Base-by-base conservation (phyloP, 37 sponge, comb jelly and placozoan genomes). In the Hexactinellida sp. region DNA sequence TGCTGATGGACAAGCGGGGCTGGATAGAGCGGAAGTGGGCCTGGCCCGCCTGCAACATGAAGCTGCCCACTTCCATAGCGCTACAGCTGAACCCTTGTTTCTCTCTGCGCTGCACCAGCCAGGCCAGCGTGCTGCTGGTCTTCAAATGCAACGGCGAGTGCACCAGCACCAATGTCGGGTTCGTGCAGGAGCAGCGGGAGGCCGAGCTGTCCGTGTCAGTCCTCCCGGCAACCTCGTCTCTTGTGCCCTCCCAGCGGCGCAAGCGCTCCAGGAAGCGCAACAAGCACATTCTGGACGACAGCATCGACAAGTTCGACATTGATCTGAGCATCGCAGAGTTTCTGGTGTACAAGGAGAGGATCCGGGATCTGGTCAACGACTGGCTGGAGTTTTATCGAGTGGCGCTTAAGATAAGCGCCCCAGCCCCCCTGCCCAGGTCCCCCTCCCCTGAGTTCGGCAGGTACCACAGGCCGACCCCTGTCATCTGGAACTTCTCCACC, bases 1-100 rank as follows among this genome's bases (percentile, higher is more conserved):
- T 21, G 19, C 86, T 95, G 28, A 87, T 84, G 36, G 88, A 93
- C 89, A 89, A 95, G 89, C 91, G 91, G 38, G 83, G 85, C 16
- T 36, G 47, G 47, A 55, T 23, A 36, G 38, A 54, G 24, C 55
- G 93, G 39, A 84, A 93, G 82, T 92, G 93, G 92, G 38, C 1
- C 32, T 95, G 96, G 96, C 94, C 96, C 41, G 38, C 83, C 3
- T 34, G 30, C 10, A 86, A 51, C 19, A 54, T 38, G 82, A 95
- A 91, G 83, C 84, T 95, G 37, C 86, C 89, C 0, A 54, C 82
- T 38, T 87, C 93, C 23, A 30, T 89, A 38, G 37, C 34, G 36
- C 3, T 55, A 16, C 88, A 91, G 83, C 86, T 95, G 37, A 95
- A 91, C 55, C 54, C 71, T 9, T 39, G 83, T 54, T 0, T 95